Base-by-base conservation (phyloP, 2,797 vertebrate species). In the Schizothorax lantsangensis region DNA sequence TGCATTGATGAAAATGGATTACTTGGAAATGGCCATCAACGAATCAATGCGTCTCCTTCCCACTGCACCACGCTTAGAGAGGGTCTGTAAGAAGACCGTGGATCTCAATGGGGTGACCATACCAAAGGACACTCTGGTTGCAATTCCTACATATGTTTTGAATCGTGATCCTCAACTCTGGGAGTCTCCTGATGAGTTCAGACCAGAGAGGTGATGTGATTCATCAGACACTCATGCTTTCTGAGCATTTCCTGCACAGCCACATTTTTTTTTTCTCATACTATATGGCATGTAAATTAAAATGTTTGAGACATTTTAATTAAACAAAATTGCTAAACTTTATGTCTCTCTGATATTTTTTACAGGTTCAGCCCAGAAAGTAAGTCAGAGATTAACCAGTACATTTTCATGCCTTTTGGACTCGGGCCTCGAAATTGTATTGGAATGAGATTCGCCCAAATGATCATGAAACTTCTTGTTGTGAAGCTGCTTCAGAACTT, bases 361-460 rank as follows among this genome's bases (percentile, higher is more conserved):
- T 91, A n/a, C 84, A 95, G 95, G 87, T 98, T 98, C 92, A 96
- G 93, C 83, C 97, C 97, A 88, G 95, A 95, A 19, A 97, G 96
- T 91, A 96, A 93, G 78, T 92, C 94, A 0, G 71, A 79, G 77
- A 88, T 96, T 0, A 93, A 96, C 74, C 96, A 94, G 0, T 97
- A 96, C 10, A 33, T 83, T 0, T 98, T 94, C 84, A 87, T 97
- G 77, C 97, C 97, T 26, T 98, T 98, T 69, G 97, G 97, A 85
- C 90, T 92, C 0, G 97, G 97, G 0, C 97, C 97, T 79, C 95
- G 96, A 73, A 98, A 98, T 91, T 97, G 97, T 88, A 91, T 97
- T 0, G 96, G 96, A 84, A 97, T 97, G 96, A 91, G 96, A 62
- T 98, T 97, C 91, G 96, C 96, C 11, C 33, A 96, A 8, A 69